These are phyloP conservation scores for Bovichtus diacanthus DNA, from an alignment of 2,797 vertebrate species.

Conservation along the genomic window DNA sequence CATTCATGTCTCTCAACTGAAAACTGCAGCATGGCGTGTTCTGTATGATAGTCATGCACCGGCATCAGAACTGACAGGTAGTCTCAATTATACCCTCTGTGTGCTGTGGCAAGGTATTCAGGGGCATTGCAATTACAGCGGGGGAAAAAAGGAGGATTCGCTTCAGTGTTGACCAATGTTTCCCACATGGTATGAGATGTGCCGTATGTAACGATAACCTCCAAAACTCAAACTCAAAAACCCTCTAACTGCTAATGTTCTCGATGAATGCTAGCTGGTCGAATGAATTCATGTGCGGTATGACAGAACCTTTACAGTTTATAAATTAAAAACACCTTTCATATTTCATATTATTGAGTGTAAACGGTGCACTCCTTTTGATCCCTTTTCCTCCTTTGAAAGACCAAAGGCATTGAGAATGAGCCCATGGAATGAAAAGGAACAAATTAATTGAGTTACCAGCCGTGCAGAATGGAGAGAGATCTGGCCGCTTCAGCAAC, in stretches of 20 bases:
- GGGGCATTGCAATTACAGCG: slow-evolving; percentile 37
- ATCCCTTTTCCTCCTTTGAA: slow-evolving; percentile 1
- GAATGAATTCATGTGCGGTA: slow-evolving; percentile 20
- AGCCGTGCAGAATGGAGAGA: slow-evolving; percentile 30
- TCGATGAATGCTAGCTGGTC: neutral
- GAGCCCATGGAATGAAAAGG: slow-evolving; percentile 34
- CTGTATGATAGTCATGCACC: slow-evolving; percentile 48
- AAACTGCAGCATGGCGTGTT: slow-evolving; percentile 48
- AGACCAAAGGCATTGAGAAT: slow-evolving; percentile 29
- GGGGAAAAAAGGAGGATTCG: slow-evolving; percentile 12
- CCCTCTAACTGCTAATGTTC: slow-evolving; percentile 12
- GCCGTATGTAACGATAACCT: slow-evolving; percentile 34
- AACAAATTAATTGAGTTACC: slow-evolving; percentile 49
- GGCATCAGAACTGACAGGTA: slow-evolving; percentile 47
- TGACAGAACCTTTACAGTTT: slow-evolving; percentile 6
- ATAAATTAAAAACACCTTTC: neutral
- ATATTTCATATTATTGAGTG: neutral
- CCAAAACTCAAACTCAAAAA: too few relatives aligned
- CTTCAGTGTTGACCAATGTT: slow-evolving; percentile 18
- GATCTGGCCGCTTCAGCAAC: slow-evolving; percentile 17
- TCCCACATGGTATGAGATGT: slow-evolving; percentile 16
- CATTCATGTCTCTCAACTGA: slow-evolving; percentile 45
- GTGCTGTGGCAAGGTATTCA: slow-evolving; percentile 37
- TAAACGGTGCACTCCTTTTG: neutral
- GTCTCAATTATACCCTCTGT: slow-evolving; percentile 50